Conservation (phyloP, 2,113 vertebrate genomes). For the Notothenia rossii region DNA sequence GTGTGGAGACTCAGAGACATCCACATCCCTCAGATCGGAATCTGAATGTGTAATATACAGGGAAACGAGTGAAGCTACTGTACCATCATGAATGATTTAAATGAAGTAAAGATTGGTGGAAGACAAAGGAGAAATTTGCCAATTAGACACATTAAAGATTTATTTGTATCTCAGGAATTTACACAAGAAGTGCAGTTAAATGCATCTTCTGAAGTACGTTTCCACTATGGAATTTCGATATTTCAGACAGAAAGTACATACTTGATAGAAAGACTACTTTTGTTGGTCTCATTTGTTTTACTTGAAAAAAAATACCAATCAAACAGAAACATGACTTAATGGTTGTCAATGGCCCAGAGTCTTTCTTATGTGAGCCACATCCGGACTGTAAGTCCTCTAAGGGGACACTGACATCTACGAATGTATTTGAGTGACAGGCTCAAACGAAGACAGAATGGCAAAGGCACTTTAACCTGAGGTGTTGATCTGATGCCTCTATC, state of each 20-base stretch:
- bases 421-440: constrained; percentile 24
- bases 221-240: background rate
- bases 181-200: background rate
- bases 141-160: background rate
- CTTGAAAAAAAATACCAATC: background rate
- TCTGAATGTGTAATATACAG: constrained; percentile 10
- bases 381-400: constrained; percentile 20
- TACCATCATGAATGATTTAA: background rate
- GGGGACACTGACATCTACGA: constrained; percentile 27
- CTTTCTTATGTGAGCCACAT: constrained; percentile 2
- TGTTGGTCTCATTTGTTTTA: background rate
- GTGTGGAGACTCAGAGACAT: constrained; percentile 50
- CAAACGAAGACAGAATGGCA: constrained; percentile 14
- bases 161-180: background rate
- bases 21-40: constrained; percentile 27
- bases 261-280: background rate
- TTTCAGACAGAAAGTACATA: background rate
- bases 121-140: too few relatives aligned
- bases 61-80: background rate
- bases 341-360: background rate
- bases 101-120: background rate
- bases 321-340: background rate
- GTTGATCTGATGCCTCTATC: constrained; percentile 63
- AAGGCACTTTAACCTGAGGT: constrained; percentile 56
- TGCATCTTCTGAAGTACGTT: background rate